Base-by-base conservation (phyloP, 37 sponge, comb jelly and placozoan genomes). In the Spongilla lacustris region DNA sequence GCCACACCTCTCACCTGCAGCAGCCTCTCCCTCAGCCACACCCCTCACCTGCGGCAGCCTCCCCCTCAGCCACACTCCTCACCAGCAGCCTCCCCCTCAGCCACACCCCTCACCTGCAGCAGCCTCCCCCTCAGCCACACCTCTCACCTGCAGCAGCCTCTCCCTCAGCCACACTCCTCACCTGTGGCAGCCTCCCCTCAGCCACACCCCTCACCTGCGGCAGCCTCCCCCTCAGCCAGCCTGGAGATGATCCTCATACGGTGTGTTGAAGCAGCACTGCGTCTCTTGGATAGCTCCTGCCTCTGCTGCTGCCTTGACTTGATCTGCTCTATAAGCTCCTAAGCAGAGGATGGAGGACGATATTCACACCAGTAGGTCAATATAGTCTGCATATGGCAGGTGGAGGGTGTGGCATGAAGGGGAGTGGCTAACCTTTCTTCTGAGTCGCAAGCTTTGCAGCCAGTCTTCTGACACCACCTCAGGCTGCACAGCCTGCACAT, bases 231-330 rank as follows among this genome's bases (percentile, higher is more conserved):
- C 27, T 86, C 95, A 49, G 91, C 94, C 67, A 96, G 84, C 70
- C 90, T 87, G 17, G 93, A 87, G 67, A 98, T 96, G 84, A 98
- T 93, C 31, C 88, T 82, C 96, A 96, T 98, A n/a, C 97, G 86
- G 75, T 98, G 85, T 71, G 93, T 91, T 19, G 97, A 93, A 67
- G 98, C 98, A 41, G 89, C 91, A 86, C 96, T 95, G 25, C 95
- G 76, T 71, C 96, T 66, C 87, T 93, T 92, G 0, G 89, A 85
- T 30, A 96, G 81, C 80, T 98, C 93, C 66, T 80, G 82, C 68
- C 78, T 83, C 85, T 85, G 84, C 73, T 80, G 80, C 68, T 89
- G 92, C 25, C 98, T 74, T 38, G 81, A 50, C 36, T 81, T 74
- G 14, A 83, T 80, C 66, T 83, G 76, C 71, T 93, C 94, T 75